Percentiles rank a stretch among this genome's conserved stretches.
phyloP scores from a whole-genome alignment of 2,797 vertebrate genomes.

The Aplochiton taeniatus region DNA sequence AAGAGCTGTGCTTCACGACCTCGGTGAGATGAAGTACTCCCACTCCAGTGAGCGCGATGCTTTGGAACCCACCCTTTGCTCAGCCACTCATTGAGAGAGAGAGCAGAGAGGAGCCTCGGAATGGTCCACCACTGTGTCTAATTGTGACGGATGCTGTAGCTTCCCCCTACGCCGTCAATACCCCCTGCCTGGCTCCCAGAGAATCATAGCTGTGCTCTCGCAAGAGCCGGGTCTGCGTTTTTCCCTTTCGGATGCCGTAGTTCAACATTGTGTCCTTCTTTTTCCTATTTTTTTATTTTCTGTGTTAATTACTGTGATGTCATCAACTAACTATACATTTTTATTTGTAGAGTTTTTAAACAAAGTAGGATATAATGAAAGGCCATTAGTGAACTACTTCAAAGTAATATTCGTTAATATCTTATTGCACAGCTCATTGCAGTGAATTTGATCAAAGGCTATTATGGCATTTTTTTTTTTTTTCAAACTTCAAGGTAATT shows the following conservation, averaged over 20 bases:
- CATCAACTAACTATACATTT: no score
- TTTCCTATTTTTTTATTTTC: no score
- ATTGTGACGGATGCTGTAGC: slow-evolving; percentile 59
- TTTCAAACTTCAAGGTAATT: slow-evolving; percentile 13
- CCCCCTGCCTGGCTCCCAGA: slow-evolving; percentile 19
- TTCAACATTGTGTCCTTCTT: no score
- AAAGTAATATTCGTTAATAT: slow-evolving; percentile 13
- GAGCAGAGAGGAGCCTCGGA: slow-evolving; percentile 38
- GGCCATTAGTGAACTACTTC: no score
- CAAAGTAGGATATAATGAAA: no score
- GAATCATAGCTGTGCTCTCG: neutral
- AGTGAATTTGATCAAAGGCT: slow-evolving; percentile 20
- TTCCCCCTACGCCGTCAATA: slow-evolving; percentile 30
- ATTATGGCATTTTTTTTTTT: neutral
- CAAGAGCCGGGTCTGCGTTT: slow-evolving; percentile 10
- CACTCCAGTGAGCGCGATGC: slow-evolving; percentile 35
- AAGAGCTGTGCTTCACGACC: slow-evolving; percentile 54
- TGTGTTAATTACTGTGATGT: no score
- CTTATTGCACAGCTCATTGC: slow-evolving; percentile 15
- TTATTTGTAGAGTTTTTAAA: no score
- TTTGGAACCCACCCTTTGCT: slow-evolving; percentile 24
- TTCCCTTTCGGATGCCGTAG: neutral
- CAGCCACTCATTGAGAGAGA: slow-evolving; percentile 42
- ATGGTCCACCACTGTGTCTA: slow-evolving; percentile 48
- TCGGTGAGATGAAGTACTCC: slow-evolving; percentile 50